Conservation (phyloP, 1,140 invertebrate species). For the Arion vulgaris region DNA sequence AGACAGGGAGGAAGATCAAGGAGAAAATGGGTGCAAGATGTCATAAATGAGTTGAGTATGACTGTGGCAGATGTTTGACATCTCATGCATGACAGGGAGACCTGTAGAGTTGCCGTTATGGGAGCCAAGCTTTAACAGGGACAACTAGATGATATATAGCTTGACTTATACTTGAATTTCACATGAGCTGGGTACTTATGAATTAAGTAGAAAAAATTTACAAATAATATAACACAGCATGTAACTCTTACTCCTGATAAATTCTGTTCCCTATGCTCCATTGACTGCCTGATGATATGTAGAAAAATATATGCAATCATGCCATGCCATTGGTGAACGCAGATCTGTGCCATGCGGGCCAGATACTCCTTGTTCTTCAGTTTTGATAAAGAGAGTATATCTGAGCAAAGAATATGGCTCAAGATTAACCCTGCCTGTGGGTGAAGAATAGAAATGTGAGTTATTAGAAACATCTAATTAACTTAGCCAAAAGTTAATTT, state of each 20-base stretch:
- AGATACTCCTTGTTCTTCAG: not conserved
- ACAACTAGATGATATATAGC: too few relatives aligned
- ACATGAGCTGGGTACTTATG: too few relatives aligned
- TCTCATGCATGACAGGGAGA: too few relatives aligned
- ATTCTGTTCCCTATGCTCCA: not conserved
- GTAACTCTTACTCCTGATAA: conserved; percentile 25
- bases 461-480: not conserved
- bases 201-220: too few relatives aligned
- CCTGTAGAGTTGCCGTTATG: too few relatives aligned
- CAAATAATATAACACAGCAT: too few relatives aligned
- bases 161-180: too few relatives aligned
- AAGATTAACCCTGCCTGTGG: conserved; percentile 15
- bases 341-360: conserved; percentile 20
- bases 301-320: conserved; percentile 23
- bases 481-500: not conserved
- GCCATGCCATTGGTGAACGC: conserved; percentile 36
- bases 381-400: conserved; percentile 27
- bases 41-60: too few relatives aligned
- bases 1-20: too few relatives aligned
- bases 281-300: not conserved
- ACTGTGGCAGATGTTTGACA: too few relatives aligned
- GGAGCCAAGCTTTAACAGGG: too few relatives aligned
- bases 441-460: not conserved
- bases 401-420: conserved; percentile 15
- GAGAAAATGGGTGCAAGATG: too few relatives aligned